Conservation (phyloP, 2,113 vertebrate species). For the Anguilla rostrata region DNA sequence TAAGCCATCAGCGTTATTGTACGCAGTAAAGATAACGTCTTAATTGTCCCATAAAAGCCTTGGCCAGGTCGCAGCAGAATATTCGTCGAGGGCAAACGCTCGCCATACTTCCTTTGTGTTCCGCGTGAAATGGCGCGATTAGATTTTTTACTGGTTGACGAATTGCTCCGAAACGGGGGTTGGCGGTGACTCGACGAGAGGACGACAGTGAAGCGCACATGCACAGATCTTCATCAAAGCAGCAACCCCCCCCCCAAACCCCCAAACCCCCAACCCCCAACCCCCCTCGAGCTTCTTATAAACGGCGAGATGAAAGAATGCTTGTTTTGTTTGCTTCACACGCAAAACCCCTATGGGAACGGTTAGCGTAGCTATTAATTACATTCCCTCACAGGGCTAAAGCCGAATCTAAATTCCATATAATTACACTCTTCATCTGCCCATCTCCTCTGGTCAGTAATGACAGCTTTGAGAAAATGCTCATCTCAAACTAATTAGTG, state of each 20-base stretch:
- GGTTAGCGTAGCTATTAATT: slow-evolving; percentile 12
- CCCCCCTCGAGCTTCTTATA: neutral
- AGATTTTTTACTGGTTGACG: neutral
- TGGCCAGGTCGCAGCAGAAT: neutral
- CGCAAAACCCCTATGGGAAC: neutral
- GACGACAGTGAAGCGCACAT: neutral
- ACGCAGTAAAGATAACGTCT: neutral
- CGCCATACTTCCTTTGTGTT: neutral
- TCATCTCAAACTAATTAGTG: slow-evolving; percentile 25
- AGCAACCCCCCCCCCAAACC: neutral
- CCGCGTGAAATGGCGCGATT: neutral
- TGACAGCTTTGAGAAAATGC: slow-evolving; percentile 16
- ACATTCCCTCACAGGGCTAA: slow-evolving; percentile 14
- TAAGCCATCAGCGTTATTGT: slow-evolving; percentile 4
- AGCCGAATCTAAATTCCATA: slow-evolving; percentile 17
- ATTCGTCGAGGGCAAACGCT: neutral
- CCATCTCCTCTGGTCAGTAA: slow-evolving; percentile 21
- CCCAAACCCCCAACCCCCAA: neutral
- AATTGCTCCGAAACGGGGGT: neutral
- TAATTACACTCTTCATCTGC: slow-evolving; percentile 15
- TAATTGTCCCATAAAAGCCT: slow-evolving; percentile 22
- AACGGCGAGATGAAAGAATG: neutral
- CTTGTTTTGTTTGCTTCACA: slow-evolving; percentile 10
- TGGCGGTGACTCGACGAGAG: neutral
- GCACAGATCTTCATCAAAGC: neutral